Base-by-base conservation (phyloP, 2,113 vertebrate species). In the Stigmatopora nigra region DNA sequence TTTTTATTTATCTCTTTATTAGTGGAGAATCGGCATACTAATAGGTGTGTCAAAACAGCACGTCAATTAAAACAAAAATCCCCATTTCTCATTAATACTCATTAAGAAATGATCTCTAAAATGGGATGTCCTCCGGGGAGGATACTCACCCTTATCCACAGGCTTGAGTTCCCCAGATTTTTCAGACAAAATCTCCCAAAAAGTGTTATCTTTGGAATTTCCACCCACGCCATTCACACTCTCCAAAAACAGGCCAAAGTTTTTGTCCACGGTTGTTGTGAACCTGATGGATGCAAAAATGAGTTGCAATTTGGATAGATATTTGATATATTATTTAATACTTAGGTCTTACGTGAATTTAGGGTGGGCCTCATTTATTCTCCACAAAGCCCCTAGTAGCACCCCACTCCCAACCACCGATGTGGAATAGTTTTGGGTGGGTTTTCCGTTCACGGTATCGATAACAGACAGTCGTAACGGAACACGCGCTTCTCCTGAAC, bases 191-290 rank as follows among this genome's bases (percentile, higher is more conserved):
- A 90, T 69, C 82, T 89, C 79, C 88, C 88, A 89, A 85, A 84
- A 86, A 0, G 78, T 86, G 17, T 82, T 75, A 19, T 87, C 64
- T 0, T 3, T 22, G 7, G 76, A 65, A 12, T 47, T 76, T 63
- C 77, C 82, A 73, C 82, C 71, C n/a, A 87, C 67, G 62, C 84
- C 88, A n/a, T 89, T 91, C 65, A 90, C 84, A 65, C 85, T 88
- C 73, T 86, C 76, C 63, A 89, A 72, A 22, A 73, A 77, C 51
- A 64, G 63, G 35, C 88, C 86, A 46, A 73, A 87, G 72, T 85
- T 57, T 48, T 73, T 63, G 65, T 90, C 59, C 56, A 80, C 77
- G 22, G 17, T 81, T 73, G 84, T 72, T 9, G 70, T 80, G 77
- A 87, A 88, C 67, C 87, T 89, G 67, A 25, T 51, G 46, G 59